Evolutionary conservation across 2,113 vertebrate genomes (phyloP).

Genomic region (Protobothrops mucrosquamatus): DNA sequence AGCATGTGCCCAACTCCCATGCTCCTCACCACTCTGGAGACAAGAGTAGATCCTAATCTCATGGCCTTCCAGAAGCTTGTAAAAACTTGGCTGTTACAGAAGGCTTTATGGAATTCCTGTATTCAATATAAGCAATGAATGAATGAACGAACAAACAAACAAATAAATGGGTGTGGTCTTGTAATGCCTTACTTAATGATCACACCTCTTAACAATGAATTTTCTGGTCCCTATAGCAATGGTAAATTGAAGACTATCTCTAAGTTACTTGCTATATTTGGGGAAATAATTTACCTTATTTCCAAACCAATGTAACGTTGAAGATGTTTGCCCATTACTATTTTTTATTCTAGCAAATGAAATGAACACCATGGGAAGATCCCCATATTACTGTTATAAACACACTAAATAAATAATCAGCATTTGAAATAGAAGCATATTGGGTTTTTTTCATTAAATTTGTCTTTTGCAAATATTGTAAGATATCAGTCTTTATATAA

Average conservation of each 20-base stretch:
- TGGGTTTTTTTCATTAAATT: conserved; percentile 51
- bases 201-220: background rate
- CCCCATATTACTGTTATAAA: background rate
- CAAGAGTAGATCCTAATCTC: too few species aligned
- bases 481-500: conserved; percentile 57
- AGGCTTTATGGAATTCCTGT: too few species aligned
- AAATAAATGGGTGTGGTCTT: background rate
- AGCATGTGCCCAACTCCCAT: background rate
- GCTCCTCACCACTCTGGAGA: background rate
- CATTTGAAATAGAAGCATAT: conserved; percentile 39
- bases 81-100: too few species aligned
- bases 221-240: background rate
- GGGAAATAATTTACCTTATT: background rate
- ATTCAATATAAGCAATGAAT: too few species aligned
- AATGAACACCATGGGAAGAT: background rate
- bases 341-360: background rate
- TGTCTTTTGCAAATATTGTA: conserved; percentile 48
- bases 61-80: too few species aligned
- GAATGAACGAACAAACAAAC: too few species aligned
- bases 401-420: conserved; percentile 21
- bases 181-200: background rate
- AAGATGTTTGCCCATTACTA: background rate
- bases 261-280: background rate
- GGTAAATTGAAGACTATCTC: background rate
- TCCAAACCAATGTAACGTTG: background rate